A percentile compares a stretch with the other conserved stretches of the same genome.
phyloP scores from a whole-genome alignment of 2,113 vertebrate genomes.

The Oncorhynchus clarkii region DNA sequence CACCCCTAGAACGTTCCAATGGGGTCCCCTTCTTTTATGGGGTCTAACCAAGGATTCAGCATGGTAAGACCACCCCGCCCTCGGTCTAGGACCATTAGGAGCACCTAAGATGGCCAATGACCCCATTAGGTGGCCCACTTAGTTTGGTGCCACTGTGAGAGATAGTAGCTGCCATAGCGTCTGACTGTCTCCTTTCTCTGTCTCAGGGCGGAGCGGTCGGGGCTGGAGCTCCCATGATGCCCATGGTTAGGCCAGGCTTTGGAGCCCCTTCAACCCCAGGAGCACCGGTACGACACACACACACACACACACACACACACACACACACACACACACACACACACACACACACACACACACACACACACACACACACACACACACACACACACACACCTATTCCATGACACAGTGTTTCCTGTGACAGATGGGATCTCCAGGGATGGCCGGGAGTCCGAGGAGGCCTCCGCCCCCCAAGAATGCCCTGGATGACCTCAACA shows the following conservation, averaged over 20 bases:
- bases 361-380: slow-evolving; percentile 4
- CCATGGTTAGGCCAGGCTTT: slow-evolving; percentile 92
- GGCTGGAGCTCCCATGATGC: slow-evolving; percentile 85
- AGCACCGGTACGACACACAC: slow-evolving; percentile 71
- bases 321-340: slow-evolving; percentile 2
- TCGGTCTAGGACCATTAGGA: slow-evolving; percentile 53
- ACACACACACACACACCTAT: slow-evolving; percentile 1
- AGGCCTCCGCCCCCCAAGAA: slow-evolving; percentile 96
- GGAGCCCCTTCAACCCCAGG: slow-evolving; percentile 67
- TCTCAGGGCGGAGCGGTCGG: slow-evolving; percentile 80
- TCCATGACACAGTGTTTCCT: slow-evolving; percentile 19
- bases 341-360: slow-evolving; percentile 1
- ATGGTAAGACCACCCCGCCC: slow-evolving; percentile 80
- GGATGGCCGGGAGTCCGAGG: slow-evolving; percentile 89
- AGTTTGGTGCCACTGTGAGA: slow-evolving; percentile 9
- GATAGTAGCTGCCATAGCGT: not conserved
- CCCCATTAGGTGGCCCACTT: slow-evolving; percentile 25
- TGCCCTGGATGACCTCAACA: slow-evolving; percentile 98
- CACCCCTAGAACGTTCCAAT: slow-evolving; percentile 71
- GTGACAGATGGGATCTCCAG: slow-evolving; percentile 72
- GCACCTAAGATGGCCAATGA: slow-evolving; percentile 49
- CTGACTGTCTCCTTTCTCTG: slow-evolving; percentile 27
- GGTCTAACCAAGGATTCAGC: slow-evolving; percentile 81
- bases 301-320: slow-evolving; percentile 2
- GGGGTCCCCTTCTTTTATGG: slow-evolving; percentile 71